Evolutionary conservation across 2,797 vertebrate genomes (phyloP).

Genomic region (Oreonectes daqikongensis): DNA sequence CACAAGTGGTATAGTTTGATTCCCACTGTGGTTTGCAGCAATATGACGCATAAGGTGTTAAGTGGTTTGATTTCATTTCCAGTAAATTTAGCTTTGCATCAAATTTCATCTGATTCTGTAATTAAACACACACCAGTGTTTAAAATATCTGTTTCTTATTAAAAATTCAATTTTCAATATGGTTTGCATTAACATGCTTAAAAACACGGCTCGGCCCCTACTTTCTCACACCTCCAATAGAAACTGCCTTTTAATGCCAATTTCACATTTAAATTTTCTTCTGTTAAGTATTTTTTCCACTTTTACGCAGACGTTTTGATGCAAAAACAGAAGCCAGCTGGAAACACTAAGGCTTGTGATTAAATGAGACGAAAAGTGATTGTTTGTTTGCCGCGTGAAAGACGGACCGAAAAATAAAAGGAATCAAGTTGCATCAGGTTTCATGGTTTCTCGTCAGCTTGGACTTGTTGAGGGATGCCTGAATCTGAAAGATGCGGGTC

Average conservation of each 20-base stretch:
- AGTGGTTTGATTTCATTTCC: conserved; percentile 68
- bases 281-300: background rate
- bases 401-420: conserved; percentile 61
- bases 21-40: conserved; percentile 79
- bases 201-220: background rate
- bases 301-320: conserved; percentile 31
- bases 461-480: conserved; percentile 68
- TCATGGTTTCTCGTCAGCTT: conserved; percentile 70
- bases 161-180: background rate
- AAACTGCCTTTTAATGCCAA: background rate
- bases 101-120: background rate
- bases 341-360: conserved; percentile 47
- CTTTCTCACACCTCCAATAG: background rate
- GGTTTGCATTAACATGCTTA: background rate
- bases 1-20: conserved; percentile 80
- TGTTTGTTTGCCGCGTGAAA: conserved; percentile 61
- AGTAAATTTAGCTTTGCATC: conserved; percentile 58
- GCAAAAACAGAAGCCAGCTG: conserved; percentile 59
- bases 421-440: conserved; percentile 74
- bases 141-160: background rate
- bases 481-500: conserved; percentile 64
- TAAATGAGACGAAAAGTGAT: conserved; percentile 58
- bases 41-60: conserved; percentile 67
- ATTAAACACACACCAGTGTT: conserved; percentile 1
- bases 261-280: conserved; percentile 17